Conservation (phyloP, 2,113 vertebrate genomes). For the Eurypyga helias region DNA sequence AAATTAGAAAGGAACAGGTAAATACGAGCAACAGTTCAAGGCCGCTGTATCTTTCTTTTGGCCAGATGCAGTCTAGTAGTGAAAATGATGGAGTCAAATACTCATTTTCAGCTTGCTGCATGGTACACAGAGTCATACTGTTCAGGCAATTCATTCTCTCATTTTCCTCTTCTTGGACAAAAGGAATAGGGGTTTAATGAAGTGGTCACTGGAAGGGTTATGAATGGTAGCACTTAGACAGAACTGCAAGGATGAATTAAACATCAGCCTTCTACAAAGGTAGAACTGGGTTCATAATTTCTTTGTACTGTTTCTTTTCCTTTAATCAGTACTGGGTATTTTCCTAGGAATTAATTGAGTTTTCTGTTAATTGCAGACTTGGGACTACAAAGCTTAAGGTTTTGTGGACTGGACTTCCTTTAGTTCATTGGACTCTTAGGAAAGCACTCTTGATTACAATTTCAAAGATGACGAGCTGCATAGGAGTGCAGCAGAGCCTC, state of each 20-base stretch:
- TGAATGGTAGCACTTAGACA: background rate
- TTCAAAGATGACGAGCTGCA: background rate
- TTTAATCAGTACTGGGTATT: background rate
- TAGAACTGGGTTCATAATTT: background rate
- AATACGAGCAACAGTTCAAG: background rate
- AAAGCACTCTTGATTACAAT: background rate
- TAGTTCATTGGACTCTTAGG: background rate
- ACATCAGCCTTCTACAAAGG: background rate
- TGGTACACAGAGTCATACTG: rapidly evolving
- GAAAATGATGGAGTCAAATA: background rate
- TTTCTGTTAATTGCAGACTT: background rate
- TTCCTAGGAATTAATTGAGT: background rate
- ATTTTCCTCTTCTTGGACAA: background rate
- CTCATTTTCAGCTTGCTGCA: background rate
- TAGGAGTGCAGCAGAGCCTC: background rate
- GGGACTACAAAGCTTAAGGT: background rate
- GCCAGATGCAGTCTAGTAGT: background rate
- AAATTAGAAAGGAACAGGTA: background rate
- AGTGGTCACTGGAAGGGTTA: background rate
- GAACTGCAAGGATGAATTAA: background rate
- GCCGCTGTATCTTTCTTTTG: background rate
- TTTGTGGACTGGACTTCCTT: background rate
- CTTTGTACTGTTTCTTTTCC: background rate
- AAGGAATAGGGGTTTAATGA: background rate
- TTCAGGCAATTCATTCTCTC: background rate